A percentile compares a stretch with the other conserved stretches of the same genome.
Conservation (phyloP, 92 coral and sea anemone genomes). For the Palythoa grandiflora region DNA sequence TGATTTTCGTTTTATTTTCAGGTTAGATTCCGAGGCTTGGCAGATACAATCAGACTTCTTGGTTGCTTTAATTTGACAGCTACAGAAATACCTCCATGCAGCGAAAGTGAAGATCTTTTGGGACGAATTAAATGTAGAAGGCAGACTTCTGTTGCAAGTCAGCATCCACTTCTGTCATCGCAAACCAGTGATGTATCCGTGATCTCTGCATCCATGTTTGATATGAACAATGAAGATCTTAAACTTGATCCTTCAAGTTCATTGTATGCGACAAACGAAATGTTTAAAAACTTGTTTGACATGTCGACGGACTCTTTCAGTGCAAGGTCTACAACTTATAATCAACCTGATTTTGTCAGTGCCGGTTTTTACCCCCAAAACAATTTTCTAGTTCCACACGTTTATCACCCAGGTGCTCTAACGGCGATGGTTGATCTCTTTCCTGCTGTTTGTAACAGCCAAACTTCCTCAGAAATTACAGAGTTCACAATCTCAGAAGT, state of each 20-base stretch:
- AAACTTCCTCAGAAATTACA: constrained; percentile 10
- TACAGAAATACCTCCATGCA: constrained; percentile 57
- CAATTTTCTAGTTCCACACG: constrained; percentile 61
- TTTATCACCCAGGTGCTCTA: constrained; percentile 92
- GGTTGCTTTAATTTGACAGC: constrained; percentile 85
- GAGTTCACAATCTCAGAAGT: constrained; percentile 24
- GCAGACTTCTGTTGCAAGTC: constrained; percentile 52
- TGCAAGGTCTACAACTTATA: constrained; percentile 63
- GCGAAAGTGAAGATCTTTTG: constrained; percentile 53
- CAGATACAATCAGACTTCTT: constrained; percentile 91
- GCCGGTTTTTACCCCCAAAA: constrained; percentile 52
- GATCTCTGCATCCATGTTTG: constrained; percentile 68
- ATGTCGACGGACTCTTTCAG: constrained; percentile 97
- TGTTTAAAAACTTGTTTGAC: constrained; percentile 90
- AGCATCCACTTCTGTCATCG: constrained; percentile 67
- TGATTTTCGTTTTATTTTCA: constrained; percentile 27
- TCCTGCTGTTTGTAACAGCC: constrained; percentile 79
- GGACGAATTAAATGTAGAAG: constrained; percentile 43
- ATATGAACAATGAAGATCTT: constrained; percentile 52
- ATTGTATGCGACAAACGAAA: constrained; percentile 87
- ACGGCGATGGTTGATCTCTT: constrained; percentile 89
- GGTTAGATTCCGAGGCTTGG: constrained; percentile 94
- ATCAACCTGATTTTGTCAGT: constrained; percentile 55
- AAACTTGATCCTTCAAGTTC: constrained; percentile 67
- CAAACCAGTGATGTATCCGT: constrained; percentile 66